A percentile compares a stretch with the other conserved stretches of the same genome.
These are phyloP conservation scores for Urophycis tenuis DNA, from an alignment of 2,797 vertebrate species.

Conservation along the genomic window DNA sequence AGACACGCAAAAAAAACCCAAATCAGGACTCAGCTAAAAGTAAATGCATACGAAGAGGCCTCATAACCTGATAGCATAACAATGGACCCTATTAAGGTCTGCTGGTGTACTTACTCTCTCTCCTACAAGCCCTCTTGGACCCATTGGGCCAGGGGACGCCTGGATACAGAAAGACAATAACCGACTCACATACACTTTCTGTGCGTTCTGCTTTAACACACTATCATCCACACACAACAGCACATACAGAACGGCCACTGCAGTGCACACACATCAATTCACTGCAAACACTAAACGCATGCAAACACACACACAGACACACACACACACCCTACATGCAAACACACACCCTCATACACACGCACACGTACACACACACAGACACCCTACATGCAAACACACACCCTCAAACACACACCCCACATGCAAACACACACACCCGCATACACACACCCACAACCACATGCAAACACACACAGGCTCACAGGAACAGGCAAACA, in stretches of 20 bases:
- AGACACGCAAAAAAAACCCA: neutral
- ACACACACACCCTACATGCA: no score
- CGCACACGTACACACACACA: no score
- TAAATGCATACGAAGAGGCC: neutral
- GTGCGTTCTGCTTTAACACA: conserved; percentile 12
- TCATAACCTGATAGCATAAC: neutral
- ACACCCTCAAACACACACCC: no score
- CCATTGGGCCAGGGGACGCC: conserved; percentile 69
- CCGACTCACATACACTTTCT: conserved; percentile 28
- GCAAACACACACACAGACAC: neutral
- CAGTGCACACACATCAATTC: neutral
- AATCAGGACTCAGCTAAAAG: neutral
- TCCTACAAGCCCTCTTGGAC: conserved; percentile 70
- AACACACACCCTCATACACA: neutral
- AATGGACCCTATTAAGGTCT: neutral
- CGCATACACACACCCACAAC: no score
- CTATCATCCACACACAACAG: neutral
- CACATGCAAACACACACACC: no score
- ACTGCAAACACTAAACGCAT: neutral
- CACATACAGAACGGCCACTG: neutral
- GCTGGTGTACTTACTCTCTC: conserved; percentile 66
- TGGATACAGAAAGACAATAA: conserved; percentile 38
- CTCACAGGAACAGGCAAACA: no score
- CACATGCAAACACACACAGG: no score
- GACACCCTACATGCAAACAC: no score